Base-by-base conservation (phyloP, 2,888 invertebrate genomes). In the Acholoe squamosa region DNA sequence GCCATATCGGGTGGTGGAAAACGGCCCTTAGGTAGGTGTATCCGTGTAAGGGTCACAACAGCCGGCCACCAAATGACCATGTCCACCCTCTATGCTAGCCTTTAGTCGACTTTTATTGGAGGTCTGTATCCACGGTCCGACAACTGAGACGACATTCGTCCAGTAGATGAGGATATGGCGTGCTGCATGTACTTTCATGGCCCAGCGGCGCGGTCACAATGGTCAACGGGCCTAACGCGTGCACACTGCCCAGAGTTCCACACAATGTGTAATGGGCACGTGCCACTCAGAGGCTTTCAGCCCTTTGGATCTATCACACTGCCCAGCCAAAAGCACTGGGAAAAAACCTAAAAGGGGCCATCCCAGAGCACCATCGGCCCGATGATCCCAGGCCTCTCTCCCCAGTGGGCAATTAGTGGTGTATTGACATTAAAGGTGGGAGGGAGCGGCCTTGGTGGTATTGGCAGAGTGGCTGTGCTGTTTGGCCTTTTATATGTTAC, bases 371-470 rank as follows among this genome's bases (percentile, higher is more conserved):
- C 61, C 54, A 54, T 54, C n/a, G 5, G 31, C 31, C 25, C 3
- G 71, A 71, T 71, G 71, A 5, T 71, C 28, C 71, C 28, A 28
- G 31, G 25, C 25, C 61, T 10, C 3, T 71, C 25, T 71, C 71
- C 71, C 71, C 25, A n/a, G 71, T 28, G 71, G 31, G 71, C 71
- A 71, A 71, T 71, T 71, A 71, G 25, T 28, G 71, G 31, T 25
- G 71, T 14, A 71, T 71, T 28, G 71, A 28, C 71, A 71, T 71
- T 71, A 71, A 71, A 28, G 61, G 61, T 61, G 61, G 61, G 61
- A 61, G 61, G 43, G 43, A 61, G 61, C 61, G 61, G 61, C 22
- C 61, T 0, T 3, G 61, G 61, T 61, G 61, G 22, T 71, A 28
- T 71, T 28, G 71, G 71, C 71, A 71, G 3, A 28, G 71, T 71